Evolutionary conservation across 2,888 invertebrate genomes (phyloP).

Genomic region (Mystacides longicornis): DNA sequence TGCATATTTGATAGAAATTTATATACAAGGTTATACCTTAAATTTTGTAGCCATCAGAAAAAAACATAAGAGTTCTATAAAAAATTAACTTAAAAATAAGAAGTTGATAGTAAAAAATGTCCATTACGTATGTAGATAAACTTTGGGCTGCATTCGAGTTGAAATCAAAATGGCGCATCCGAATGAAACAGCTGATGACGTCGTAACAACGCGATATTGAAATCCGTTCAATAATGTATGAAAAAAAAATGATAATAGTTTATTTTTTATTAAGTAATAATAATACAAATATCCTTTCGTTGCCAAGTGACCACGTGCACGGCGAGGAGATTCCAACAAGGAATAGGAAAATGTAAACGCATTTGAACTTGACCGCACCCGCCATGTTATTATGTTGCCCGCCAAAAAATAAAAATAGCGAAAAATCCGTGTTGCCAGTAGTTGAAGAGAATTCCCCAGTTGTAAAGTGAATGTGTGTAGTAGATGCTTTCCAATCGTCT

Average conservation of each 20-base stretch:
- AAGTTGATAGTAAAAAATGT: too few relatives aligned
- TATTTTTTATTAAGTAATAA: neutral
- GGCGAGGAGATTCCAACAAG: neutral
- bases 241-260: neutral
- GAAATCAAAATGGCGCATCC: neutral
- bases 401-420: neutral
- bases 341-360: neutral
- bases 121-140: too few relatives aligned
- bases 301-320: neutral
- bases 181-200: neutral
- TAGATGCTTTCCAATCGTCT: neutral
- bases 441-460: too few relatives aligned
- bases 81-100: too few relatives aligned
- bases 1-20: too few relatives aligned
- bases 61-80: too few relatives aligned
- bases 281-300: neutral
- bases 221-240: neutral
- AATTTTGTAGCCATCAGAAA: too few relatives aligned
- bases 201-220: neutral
- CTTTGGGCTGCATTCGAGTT: too few relatives aligned
- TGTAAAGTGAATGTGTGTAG: neutral
- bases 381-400: neutral
- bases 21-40: too few relatives aligned
- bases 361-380: neutral
- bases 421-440: neutral